phyloP scores from a whole-genome alignment of 2,113 vertebrate genomes.

The Phylloscopus trochilus region DNA sequence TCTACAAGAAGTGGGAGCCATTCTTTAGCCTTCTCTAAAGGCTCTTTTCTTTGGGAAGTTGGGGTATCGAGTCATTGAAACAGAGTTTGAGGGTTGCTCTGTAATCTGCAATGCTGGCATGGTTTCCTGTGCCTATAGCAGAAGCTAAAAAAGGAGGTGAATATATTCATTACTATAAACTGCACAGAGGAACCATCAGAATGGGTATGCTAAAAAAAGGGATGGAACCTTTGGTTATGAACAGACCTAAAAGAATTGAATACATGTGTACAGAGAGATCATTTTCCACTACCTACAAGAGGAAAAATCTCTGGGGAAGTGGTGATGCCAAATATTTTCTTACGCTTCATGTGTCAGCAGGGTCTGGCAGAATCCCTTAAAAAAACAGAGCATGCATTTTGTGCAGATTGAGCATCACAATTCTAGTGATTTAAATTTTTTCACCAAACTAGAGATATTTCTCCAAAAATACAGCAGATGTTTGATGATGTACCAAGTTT shows the following conservation, averaged over 20 bases:
- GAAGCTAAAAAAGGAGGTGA: constrained; percentile 54
- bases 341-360: constrained; percentile 39
- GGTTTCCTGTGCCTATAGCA: constrained; percentile 1
- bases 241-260: constrained; percentile 46
- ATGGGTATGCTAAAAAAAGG: constrained; percentile 46
- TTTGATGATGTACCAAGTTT: constrained; percentile 40
- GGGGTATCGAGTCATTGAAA: background rate
- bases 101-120: background rate
- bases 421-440: constrained; percentile 31
- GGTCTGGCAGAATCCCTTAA: constrained; percentile 49
- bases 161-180: constrained; percentile 33
- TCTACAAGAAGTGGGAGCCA: background rate
- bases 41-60: background rate
- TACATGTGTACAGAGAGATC: constrained; percentile 54
- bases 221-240: constrained; percentile 44
- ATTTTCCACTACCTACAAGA: constrained; percentile 65
- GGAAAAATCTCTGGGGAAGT: constrained; percentile 54
- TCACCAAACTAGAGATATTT: constrained; percentile 14
- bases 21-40: background rate
- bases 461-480: constrained; percentile 43
- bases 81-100: background rate
- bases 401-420: constrained; percentile 39
- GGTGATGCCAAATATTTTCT: constrained; percentile 58
- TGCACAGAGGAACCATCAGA: constrained; percentile 33
- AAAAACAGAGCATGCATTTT: constrained; percentile 31